Conservation (phyloP, 2,888 invertebrate genomes). For the Thelaira solivaga region DNA sequence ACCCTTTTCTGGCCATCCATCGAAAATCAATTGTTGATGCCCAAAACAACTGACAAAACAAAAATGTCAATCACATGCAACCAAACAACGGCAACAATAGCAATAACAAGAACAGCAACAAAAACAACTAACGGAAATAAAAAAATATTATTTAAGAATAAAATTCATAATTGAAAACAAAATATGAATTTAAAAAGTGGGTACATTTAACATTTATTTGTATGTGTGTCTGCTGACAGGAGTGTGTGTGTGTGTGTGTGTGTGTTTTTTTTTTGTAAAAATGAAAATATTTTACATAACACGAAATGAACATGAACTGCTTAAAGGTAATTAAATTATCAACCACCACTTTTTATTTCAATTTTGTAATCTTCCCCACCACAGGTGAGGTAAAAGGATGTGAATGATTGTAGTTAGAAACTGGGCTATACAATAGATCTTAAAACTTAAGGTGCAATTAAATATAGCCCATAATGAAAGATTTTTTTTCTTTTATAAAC, state of each 20-base stretch:
- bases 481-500: no score
- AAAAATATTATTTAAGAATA: slow-evolving; percentile 8
- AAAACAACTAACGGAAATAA: slow-evolving; percentile 3
- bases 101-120: not conserved
- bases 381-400: no score
- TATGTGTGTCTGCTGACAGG: no score
- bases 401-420: no score
- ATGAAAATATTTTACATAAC: slow-evolving; percentile 1
- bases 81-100: slow-evolving; percentile 16
- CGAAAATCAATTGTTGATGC: slow-evolving; percentile 39
- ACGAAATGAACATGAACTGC: slow-evolving; percentile 51
- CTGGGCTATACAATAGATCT: no score
- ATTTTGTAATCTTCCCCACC: not conserved
- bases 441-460: no score
- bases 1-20: slow-evolving; percentile 53
- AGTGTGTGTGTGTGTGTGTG: no score
- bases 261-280: no score
- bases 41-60: slow-evolving; percentile 60
- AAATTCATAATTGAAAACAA: slow-evolving; percentile 52
- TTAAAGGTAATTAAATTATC: slow-evolving; percentile 58
- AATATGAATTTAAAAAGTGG: slow-evolving; percentile 60
- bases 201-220: no score
- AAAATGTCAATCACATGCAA: slow-evolving; percentile 59
- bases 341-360: slow-evolving; percentile 46
- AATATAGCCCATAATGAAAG: no score